Evolutionary conservation across 2,888 invertebrate species (phyloP).

Genomic region (Phengaris alcon): DNA sequence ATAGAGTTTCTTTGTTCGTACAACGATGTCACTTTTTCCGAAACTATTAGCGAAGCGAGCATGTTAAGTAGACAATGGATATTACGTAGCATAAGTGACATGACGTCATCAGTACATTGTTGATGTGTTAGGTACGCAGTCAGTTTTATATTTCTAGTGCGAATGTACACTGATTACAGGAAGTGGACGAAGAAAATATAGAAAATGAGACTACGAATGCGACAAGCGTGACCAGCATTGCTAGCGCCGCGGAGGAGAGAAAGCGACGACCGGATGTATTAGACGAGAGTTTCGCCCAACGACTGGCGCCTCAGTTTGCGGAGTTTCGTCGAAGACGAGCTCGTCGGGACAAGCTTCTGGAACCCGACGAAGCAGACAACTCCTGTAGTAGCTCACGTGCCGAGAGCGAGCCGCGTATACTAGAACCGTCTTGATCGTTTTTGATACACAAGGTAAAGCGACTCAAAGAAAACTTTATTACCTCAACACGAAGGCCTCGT

Average conservation of each 20-base stretch:
- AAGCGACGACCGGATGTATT: slow-evolving; percentile 71
- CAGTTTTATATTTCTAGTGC: neutral
- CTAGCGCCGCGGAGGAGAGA: slow-evolving; percentile 53
- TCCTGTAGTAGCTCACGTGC: slow-evolving; percentile 19
- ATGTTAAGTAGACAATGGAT: too few relatives aligned
- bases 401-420: slow-evolving; percentile 33
- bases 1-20: too few relatives aligned
- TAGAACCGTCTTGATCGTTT: slow-evolving; percentile 31
- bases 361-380: slow-evolving; percentile 40
- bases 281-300: slow-evolving; percentile 71
- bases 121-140: too few relatives aligned
- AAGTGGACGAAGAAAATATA: slow-evolving; percentile 84
- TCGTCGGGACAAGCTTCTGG: slow-evolving; percentile 47
- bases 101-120: too few relatives aligned
- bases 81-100: too few relatives aligned
- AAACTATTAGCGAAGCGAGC: too few relatives aligned
- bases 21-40: too few relatives aligned
- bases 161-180: slow-evolving; percentile 57
- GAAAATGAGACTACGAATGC: slow-evolving; percentile 44
- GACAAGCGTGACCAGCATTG: slow-evolving; percentile 60
- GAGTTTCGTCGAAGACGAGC: slow-evolving; percentile 76
- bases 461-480: slow-evolving; percentile 1
- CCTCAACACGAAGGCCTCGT: neutral
- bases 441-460: neutral
- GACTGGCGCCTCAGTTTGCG: slow-evolving; percentile 76